These are phyloP conservation scores for Crotalus tigris DNA, from an alignment of 2,113 vertebrate genomes.

Conservation along the genomic window DNA sequence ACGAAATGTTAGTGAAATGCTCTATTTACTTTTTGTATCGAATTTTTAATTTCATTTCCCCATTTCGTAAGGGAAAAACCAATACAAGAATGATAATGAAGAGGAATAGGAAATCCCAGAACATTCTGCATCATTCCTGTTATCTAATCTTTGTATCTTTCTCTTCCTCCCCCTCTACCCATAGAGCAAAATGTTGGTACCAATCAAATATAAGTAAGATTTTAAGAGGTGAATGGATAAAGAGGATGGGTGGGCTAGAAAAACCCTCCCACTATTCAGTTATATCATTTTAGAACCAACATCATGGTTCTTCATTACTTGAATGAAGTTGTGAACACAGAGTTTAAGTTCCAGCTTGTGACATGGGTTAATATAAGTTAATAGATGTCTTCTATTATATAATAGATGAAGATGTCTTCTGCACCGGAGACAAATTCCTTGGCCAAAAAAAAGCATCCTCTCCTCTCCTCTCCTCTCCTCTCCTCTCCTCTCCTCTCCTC, in stretches of 20 bases:
- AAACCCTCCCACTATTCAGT: slow-evolving; percentile 7
- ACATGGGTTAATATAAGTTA: background rate
- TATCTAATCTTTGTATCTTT: background rate
- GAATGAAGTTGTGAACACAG: background rate
- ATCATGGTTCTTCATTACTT: background rate
- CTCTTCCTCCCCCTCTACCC: background rate
- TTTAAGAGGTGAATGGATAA: background rate
- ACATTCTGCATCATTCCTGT: background rate
- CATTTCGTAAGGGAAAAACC: slow-evolving; percentile 49
- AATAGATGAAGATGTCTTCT: too few species aligned
- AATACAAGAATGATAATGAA: slow-evolving; percentile 31
- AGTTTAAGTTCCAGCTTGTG: background rate
- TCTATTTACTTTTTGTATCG: slow-evolving; percentile 53
- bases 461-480: too few species aligned
- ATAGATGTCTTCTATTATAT: too few species aligned
- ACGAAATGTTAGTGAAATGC: slow-evolving; percentile 47
- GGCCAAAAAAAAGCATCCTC: too few species aligned
- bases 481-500: too few species aligned
- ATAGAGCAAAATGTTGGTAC: background rate
- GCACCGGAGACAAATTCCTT: too few species aligned
- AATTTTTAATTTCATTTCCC: slow-evolving; percentile 64
- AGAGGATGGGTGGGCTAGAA: slow-evolving; percentile 16
- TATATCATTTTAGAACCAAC: background rate
- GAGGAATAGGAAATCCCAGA: slow-evolving; percentile 27
- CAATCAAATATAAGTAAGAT: slow-evolving; percentile 1